Evolutionary conservation across 2,113 vertebrate genomes (phyloP).

Genomic region (Lagopus leucura): DNA sequence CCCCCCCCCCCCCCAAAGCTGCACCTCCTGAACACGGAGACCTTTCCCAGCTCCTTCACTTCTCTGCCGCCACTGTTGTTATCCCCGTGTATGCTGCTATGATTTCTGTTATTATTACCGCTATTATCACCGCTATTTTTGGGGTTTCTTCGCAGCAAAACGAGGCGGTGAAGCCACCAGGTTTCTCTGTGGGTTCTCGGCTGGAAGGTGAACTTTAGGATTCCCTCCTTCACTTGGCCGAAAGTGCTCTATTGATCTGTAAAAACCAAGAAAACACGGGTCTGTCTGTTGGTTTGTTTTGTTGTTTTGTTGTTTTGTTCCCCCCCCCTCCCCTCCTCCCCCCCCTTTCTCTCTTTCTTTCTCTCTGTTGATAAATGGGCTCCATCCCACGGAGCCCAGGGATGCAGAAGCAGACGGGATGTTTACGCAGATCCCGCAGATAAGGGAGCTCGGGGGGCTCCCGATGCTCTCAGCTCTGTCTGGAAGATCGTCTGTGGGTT

Average conservation of each 20-base stretch:
- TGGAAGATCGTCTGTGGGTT: neutral
- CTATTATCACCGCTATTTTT: no score
- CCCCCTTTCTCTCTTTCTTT: neutral
- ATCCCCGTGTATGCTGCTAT: no score
- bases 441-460: constrained; percentile 30
- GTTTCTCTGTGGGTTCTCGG: neutral
- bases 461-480: neutral
- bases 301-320: no score
- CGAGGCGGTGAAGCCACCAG: neutral
- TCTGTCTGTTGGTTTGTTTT: neutral
- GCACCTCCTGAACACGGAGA: no score
- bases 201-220: neutral
- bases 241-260: neutral
- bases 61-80: no score
- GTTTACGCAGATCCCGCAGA: constrained; percentile 39
- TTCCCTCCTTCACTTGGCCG: neutral
- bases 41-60: no score
- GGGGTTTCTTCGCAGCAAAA: no score
- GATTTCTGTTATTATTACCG: no score
- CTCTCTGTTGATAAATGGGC: neutral
- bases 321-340: no score
- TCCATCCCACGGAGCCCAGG: neutral
- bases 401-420: constrained; percentile 20
- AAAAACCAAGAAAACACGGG: neutral
- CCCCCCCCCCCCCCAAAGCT: no score